A percentile compares a stretch with the other conserved stretches of the same genome.
These are phyloP conservation scores for Gorsachius magnificus DNA, from an alignment of 2,797 vertebrate genomes.

Conservation along the genomic window DNA sequence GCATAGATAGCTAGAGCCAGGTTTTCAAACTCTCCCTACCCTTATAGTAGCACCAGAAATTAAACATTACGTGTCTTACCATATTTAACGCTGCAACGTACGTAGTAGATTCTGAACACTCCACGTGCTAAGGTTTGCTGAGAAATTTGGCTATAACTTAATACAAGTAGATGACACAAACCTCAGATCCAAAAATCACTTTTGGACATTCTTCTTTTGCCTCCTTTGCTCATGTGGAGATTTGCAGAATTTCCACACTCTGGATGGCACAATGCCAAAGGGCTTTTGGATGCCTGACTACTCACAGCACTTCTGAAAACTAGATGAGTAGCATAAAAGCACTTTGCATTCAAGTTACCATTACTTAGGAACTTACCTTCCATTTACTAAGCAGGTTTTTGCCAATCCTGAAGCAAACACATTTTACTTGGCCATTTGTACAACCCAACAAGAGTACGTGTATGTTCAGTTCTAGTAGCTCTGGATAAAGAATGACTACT, in stretches of 20 bases:
- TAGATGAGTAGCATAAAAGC: neutral
- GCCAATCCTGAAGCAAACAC: neutral
- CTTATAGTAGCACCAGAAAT: neutral
- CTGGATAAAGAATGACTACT: neutral
- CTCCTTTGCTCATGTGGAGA: neutral
- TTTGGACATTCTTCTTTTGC: neutral
- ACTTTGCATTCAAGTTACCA: neutral
- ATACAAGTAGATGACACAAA: neutral
- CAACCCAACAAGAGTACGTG: neutral
- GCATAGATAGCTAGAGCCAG: neutral
- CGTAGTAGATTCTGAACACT: neutral
- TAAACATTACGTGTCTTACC: neutral
- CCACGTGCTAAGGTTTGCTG: neutral
- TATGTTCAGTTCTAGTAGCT: neutral
- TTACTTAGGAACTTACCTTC: neutral
- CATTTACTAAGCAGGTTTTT: neutral
- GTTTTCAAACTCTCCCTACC: neutral
- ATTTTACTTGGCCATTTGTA: neutral
- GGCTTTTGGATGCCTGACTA: neutral
- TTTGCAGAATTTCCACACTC: neutral
- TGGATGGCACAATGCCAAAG: neutral
- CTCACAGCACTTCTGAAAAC: neutral
- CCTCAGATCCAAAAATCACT: neutral
- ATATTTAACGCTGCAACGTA: accelerated
- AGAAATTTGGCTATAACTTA: neutral